These are phyloP conservation scores for Ursus arctos DNA, from an alignment of 2,113 vertebrate genomes.

Conservation along the genomic window DNA sequence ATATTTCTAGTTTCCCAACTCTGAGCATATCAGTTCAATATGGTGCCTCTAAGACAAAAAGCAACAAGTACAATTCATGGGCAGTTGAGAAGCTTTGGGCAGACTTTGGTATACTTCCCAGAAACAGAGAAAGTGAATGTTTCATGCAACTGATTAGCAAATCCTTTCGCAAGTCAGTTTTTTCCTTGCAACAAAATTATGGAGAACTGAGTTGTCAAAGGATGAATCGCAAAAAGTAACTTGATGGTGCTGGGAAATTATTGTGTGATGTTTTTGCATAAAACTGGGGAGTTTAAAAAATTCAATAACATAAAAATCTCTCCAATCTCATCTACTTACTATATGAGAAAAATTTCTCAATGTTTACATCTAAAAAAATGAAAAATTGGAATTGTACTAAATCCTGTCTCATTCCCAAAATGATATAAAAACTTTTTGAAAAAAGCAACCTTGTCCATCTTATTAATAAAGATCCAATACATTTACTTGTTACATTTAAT, in stretches of 20 bases:
- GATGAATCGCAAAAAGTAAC: constrained; percentile 50
- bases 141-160: background rate
- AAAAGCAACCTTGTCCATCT: background rate
- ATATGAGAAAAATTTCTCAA: background rate
- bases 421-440: background rate
- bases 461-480: constrained; percentile 4
- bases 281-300: background rate
- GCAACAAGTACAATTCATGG: background rate
- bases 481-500: background rate
- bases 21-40: background rate
- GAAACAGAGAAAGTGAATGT: background rate
- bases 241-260: constrained; percentile 34
- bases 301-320: background rate
- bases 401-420: constrained; percentile 4
- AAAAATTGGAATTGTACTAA: background rate
- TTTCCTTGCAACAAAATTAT: constrained; percentile 37
- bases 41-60: constrained; percentile 30
- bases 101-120: background rate
- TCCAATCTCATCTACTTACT: constrained; percentile 11
- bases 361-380: background rate
- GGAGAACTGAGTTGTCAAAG: constrained; percentile 1
- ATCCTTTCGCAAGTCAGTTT: background rate
- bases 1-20: background rate
- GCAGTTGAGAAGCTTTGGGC: background rate
- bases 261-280: background rate